Evolutionary conservation across 1,140 invertebrate species (phyloP), one percentile per base, ranked within the genome.

Genomic region (Temnothorax nylanderi): DNA sequence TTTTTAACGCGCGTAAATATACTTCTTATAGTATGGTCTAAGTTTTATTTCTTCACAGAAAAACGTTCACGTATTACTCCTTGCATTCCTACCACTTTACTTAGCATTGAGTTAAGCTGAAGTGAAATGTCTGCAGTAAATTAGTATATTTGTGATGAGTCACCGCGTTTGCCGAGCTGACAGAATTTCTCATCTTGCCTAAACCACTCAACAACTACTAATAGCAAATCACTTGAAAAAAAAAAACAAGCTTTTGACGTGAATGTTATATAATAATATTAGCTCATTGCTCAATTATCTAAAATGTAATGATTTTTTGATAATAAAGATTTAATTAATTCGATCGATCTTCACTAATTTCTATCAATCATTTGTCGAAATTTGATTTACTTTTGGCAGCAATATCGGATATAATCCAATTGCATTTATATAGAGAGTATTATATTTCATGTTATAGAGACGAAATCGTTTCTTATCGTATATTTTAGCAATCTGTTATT

Each of bases 101-200:
- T 82, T 74, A 65, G 32, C 41, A 67, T 74, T 1, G 47, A 72
- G 80, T 74, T 74, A 58, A 82, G 37, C 11, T 2, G 49, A 60
- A 72, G 54, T 58, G 67, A 82, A 82, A 82, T 82, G 80, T 82
- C 65, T 37, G 21, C 67, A 6, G 41, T 82, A 74, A 82, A 82
- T 82, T 74, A 60, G 37, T 82, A 58, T 82, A 60, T 82, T 82
- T 82, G 67, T 67, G 41, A 82, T 82, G 80, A 82, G 67, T 82
- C 80, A 82, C 11, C 26, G 26, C 51, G 54, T 82, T 74, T 82
- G 26, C 37, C 67, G 26, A 82, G 80, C 54, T 74, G 80, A 74
- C 67, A 54, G 80, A 82, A 82, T 74, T 58, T 74, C 67, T 82
- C 80, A 82, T 82, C 67, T 74, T 64, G 49, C 26, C 37, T 21